Percentiles rank a stretch among this genome's conserved stretches.
Evolutionary conservation across 1,140 invertebrate genomes (phyloP).

Genomic region (Copidosoma floridanum): DNA sequence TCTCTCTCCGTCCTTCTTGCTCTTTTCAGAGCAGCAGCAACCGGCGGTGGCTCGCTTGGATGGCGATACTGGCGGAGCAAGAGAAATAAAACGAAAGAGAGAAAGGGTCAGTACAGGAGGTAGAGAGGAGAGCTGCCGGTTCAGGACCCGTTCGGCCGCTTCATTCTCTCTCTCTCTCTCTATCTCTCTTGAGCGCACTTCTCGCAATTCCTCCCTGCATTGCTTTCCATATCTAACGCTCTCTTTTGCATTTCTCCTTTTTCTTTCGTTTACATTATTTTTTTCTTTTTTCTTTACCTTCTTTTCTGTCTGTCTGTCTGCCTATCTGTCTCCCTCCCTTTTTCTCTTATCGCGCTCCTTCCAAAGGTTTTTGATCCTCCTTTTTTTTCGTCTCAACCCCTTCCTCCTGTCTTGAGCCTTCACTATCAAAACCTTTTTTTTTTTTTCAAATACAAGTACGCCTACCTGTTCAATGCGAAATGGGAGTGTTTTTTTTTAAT

Average conservation of each 20-base stretch:
- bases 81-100: too few relatives aligned
- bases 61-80: too few relatives aligned
- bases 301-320: conserved; percentile 31
- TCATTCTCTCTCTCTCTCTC: conserved; percentile 5
- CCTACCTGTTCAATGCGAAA: conserved; percentile 6
- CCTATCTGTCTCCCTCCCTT: conserved; percentile 16
- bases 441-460: too few relatives aligned
- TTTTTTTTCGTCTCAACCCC: conserved; percentile 16
- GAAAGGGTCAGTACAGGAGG: conserved; percentile 39
- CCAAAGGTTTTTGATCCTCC: conserved; percentile 9
- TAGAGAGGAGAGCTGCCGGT: conserved; percentile 29
- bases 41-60: too few relatives aligned
- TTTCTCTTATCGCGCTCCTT: conserved; percentile 14
- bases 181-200: conserved; percentile 26
- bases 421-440: background rate
- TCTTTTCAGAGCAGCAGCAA: too few relatives aligned
- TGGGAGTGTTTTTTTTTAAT: too few relatives aligned
- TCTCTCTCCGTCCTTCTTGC: conserved; percentile 2
- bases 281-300: conserved; percentile 23
- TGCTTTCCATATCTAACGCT: conserved; percentile 19
- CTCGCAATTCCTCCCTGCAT: conserved; percentile 38
- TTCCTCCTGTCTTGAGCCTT: background rate
- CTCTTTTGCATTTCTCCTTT: conserved; percentile 7
- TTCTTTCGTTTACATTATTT: conserved; percentile 5
- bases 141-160: conserved; percentile 46